Conservation (phyloP, 1,140 invertebrate species). For the Pseudomyrmex sp. region DNA sequence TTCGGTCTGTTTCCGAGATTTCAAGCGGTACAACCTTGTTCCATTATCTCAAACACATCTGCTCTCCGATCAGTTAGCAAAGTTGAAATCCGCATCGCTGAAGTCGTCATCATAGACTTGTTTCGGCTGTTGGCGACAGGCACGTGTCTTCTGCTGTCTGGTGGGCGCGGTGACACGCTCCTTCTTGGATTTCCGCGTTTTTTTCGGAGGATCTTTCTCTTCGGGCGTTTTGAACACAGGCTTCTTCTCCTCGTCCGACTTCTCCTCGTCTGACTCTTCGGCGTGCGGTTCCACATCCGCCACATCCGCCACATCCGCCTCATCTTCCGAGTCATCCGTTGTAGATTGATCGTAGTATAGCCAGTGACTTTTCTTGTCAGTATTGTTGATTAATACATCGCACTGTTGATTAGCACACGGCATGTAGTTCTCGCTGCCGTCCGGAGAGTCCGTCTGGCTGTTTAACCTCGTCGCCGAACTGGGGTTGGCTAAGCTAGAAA, state of each 20-base stretch:
- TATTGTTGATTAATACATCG: conserved; percentile 6
- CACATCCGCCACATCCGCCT: not conserved
- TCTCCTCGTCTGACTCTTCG: too few species aligned
- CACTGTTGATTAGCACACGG: not conserved
- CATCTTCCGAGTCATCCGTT: conserved; percentile 56
- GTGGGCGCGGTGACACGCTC: conserved; percentile 19
- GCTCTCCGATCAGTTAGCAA: too few species aligned
- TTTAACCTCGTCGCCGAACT: conserved; percentile 33
- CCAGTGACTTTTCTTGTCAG: not conserved
- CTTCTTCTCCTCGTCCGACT: conserved; percentile 14
- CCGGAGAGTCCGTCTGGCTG: conserved; percentile 30
- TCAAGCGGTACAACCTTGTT: not conserved
- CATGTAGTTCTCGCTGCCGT: not conserved
- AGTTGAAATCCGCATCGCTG: not conserved
- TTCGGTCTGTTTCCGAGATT: not conserved
- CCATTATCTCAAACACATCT: too few species aligned
- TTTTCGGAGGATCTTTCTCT: conserved; percentile 37
- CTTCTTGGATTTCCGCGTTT: conserved; percentile 58
- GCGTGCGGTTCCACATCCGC: too few species aligned
- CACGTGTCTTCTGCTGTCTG: conserved; percentile 46
- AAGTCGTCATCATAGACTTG: conserved; percentile 28
- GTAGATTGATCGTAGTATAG: not conserved
- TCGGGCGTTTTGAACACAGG: conserved; percentile 70
- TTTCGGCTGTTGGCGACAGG: conserved; percentile 27
- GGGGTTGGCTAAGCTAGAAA: conserved; percentile 83